A percentile compares a stretch with the other conserved stretches of the same genome.
Evolutionary conservation across 2,113 vertebrate species (phyloP).

Genomic region (Drymodes brunneopygia): DNA sequence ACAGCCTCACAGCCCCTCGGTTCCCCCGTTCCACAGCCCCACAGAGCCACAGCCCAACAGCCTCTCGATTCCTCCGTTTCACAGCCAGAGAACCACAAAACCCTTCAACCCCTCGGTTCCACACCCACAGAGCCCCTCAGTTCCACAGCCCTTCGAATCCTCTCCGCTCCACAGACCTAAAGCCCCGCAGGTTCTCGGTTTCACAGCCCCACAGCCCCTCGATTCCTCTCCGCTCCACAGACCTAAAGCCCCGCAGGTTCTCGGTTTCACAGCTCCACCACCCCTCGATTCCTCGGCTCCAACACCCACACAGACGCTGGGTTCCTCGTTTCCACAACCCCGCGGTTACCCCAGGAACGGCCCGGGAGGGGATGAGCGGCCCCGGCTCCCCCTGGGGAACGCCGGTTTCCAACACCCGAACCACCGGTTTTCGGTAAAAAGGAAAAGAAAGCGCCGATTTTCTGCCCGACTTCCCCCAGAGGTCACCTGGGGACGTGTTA

Average conservation of each 20-base stretch:
- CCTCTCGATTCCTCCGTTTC: too few species aligned
- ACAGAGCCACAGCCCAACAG: too few species aligned
- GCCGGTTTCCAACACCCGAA: neutral
- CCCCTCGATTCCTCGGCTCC: neutral
- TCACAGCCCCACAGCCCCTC: neutral
- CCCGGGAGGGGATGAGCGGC: too few species aligned
- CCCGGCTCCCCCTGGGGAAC: fast-evolving
- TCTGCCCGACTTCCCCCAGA: fast-evolving
- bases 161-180: neutral
- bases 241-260: too few species aligned
- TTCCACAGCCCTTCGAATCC: neutral
- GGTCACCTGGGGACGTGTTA: neutral
- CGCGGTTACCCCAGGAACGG: fast-evolving
- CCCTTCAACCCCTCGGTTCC: too few species aligned
- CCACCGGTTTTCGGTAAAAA: neutral
- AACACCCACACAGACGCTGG: fast-evolving
- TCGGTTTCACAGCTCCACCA: fast-evolving
- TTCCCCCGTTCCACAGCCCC: neutral
- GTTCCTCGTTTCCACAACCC: neutral
- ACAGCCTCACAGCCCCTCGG: too few species aligned
- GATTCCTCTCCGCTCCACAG: neutral
- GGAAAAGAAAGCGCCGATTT: neutral
- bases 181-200: too few species aligned
- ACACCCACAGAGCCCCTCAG: too few species aligned
- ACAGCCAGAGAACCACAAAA: fast-evolving